Evolutionary conservation across 2,797 vertebrate species (phyloP), one percentile per base, ranked within the genome.

Genomic region (Linurgus olivaceus): DNA sequence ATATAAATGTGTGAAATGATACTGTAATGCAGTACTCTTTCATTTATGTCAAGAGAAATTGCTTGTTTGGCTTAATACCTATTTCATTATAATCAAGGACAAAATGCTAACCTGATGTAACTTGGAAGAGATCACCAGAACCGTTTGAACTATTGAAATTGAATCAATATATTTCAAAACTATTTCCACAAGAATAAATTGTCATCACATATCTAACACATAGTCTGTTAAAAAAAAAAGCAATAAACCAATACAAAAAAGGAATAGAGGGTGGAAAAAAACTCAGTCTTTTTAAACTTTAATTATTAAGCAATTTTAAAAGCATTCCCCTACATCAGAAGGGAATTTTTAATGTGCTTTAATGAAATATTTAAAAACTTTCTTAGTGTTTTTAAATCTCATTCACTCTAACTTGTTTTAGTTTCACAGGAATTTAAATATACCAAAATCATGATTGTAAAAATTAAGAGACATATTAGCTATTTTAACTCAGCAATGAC

Each of bases 341-440:
- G 68, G 35, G 66, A 80, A 66, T 86, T 86, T 95, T 76, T 78
- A 86, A 37, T 94, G 31, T 78, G 24, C 59, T 94, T 96, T 54
- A 93, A 91, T 89, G 47, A 97, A 94, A 92, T 95, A 88, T 93
- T 96, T 88, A 29, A 91, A 94, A 90, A 86, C 47, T 86, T 94
- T 25, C 48, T 54, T 88, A 84, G 47, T 90, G n/a, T 93, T 97
- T 94, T 90, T 86, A 93, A 82, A 82, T 95, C 59, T 86, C 13
- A 59, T 66, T 95, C 82, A 78, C 24, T 93, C 66, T 70, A 54
- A 77, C 48, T 92, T 90, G n/a, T 81, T 95, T 93, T 47, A 89
- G 38, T 48, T 94, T 93, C 58, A 76, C 35, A 74, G 57, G 80
- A 92, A 72, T 94, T 94, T 95, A 58, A 94, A 68, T 87, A 74